Conservation (phyloP, 2,888 invertebrate species). For the Lymantria monacha region DNA sequence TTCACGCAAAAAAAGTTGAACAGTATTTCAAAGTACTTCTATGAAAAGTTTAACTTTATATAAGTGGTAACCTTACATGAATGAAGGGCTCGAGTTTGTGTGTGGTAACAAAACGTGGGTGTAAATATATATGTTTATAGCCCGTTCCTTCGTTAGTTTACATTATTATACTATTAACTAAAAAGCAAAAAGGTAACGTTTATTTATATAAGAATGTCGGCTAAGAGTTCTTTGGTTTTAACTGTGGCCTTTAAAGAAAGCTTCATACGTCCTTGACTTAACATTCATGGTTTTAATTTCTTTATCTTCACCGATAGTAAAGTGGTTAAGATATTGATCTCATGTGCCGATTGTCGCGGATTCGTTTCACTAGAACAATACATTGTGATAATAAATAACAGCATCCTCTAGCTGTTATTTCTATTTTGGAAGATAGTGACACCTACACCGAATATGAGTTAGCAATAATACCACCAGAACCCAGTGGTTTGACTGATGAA, state of each 20-base stretch:
- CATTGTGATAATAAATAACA: too few species aligned
- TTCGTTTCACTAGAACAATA: too few species aligned
- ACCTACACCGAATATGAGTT: too few species aligned
- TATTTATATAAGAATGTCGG: constrained; percentile 23
- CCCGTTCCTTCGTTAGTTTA: constrained; percentile 30
- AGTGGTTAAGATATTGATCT: neutral
- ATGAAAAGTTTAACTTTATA: too few species aligned
- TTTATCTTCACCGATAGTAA: neutral
- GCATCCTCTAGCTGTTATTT: too few species aligned
- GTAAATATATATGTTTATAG: constrained; percentile 29
- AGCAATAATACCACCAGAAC: too few species aligned
- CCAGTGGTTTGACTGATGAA: too few species aligned
- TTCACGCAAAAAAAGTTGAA: too few species aligned
- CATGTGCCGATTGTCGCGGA: too few species aligned
- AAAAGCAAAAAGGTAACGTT: constrained; percentile 18
- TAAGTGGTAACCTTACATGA: constrained; percentile 18
- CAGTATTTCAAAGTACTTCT: too few species aligned
- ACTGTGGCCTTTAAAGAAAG: constrained; percentile 10
- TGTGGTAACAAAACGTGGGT: constrained; percentile 43
- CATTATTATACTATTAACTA: constrained; percentile 31
- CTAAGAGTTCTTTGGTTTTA: constrained; percentile 12
- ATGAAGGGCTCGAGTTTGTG: constrained; percentile 20
- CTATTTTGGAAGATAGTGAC: too few species aligned
- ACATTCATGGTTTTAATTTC: neutral
- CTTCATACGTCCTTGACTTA: constrained; percentile 6